Conservation (phyloP, 2,113 vertebrate genomes). For the Machaerirhynchus nigripectus region DNA sequence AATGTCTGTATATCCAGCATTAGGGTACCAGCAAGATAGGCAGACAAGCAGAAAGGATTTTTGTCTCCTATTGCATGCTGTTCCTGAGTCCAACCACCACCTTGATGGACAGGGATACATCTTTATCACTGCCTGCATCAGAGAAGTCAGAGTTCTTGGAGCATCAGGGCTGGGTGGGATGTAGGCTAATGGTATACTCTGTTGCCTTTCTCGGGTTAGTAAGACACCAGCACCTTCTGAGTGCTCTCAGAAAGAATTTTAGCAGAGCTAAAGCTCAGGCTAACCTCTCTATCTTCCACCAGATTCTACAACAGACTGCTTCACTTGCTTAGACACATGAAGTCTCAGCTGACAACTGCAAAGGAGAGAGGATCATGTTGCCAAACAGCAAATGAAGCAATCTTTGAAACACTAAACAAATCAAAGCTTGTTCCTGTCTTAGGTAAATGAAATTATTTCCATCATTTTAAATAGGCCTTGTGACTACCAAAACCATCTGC, state of each 20-base stretch:
- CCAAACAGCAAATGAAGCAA: background rate
- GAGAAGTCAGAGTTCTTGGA: background rate
- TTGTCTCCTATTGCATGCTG: background rate
- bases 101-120: background rate
- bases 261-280: background rate
- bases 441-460: background rate
- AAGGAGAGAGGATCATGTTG: background rate
- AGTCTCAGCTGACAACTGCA: background rate
- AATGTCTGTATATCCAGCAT: background rate
- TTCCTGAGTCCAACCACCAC: background rate
- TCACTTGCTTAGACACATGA: background rate
- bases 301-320: background rate
- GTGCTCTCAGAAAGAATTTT: background rate
- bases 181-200: background rate
- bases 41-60: background rate
- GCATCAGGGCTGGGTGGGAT: background rate
- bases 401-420: slow-evolving; percentile 8
- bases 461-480: background rate
- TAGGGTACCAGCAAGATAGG: background rate
- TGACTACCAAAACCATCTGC: background rate
- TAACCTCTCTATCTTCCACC: background rate
- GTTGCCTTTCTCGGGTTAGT: background rate
- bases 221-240: background rate
- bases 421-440: background rate
- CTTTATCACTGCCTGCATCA: background rate